Percentiles rank a stretch among this genome's conserved stretches.
Evolutionary conservation across 1,140 invertebrate genomes (phyloP).

Genomic region (Aradophagus sp.): DNA sequence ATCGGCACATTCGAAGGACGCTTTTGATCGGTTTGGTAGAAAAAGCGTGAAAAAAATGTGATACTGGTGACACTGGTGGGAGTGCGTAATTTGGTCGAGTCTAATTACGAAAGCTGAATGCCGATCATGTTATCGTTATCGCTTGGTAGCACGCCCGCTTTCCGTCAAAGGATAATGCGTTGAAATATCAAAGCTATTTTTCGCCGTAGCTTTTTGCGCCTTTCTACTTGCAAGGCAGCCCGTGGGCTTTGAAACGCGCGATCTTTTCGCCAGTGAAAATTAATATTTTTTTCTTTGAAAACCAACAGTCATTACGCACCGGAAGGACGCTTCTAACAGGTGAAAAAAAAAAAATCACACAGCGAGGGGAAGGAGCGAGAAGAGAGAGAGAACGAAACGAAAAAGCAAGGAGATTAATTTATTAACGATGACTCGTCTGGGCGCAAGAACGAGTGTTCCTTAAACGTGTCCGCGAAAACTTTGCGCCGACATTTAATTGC

Average conservation of each 20-base stretch:
- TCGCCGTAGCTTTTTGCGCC: slow-evolving; percentile 40
- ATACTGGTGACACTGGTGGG: too few relatives aligned
- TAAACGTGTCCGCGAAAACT: slow-evolving; percentile 25
- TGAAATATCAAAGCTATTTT: slow-evolving; percentile 54
- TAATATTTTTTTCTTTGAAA: slow-evolving; percentile 56
- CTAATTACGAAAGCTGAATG: slow-evolving; percentile 42
- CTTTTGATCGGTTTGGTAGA: too few relatives aligned
- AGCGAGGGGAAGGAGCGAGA: too few relatives aligned
- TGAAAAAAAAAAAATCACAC: too few relatives aligned
- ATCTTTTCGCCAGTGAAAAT: slow-evolving; percentile 52
- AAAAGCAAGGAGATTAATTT: slow-evolving; percentile 52
- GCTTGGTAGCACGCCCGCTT: slow-evolving; percentile 15
- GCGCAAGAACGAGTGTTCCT: slow-evolving; percentile 24
- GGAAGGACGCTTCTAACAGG: slow-evolving; percentile 50
- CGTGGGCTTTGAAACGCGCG: slow-evolving; percentile 45
- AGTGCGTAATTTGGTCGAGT: slow-evolving; percentile 20
- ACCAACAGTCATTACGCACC: slow-evolving; percentile 46
- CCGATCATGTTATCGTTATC: slow-evolving; percentile 42
- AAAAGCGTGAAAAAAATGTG: too few relatives aligned
- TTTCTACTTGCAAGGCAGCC: slow-evolving; percentile 48
- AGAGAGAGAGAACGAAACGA: too few relatives aligned
- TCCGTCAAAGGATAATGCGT: slow-evolving; percentile 45
- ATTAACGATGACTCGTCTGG: slow-evolving; percentile 51
- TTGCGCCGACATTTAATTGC: slow-evolving; percentile 31
- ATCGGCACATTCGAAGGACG: too few relatives aligned